Percentiles rank a stretch among this genome's conserved stretches.
Evolutionary conservation across 2,113 vertebrate genomes (phyloP).

Genomic region (Chaetops frenatus): DNA sequence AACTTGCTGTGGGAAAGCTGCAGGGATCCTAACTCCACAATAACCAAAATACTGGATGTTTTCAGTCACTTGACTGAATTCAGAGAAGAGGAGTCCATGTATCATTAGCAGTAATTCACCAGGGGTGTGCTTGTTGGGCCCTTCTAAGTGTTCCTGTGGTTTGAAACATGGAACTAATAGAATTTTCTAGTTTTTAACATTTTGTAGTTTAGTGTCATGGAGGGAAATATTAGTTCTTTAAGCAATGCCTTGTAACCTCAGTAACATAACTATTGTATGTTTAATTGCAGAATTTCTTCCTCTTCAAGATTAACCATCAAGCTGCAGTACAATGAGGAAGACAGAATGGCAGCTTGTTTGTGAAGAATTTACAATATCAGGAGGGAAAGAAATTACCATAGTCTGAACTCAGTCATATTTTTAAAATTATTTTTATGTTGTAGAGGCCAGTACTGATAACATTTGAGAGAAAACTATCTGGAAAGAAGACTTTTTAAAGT

Average conservation of each 20-base stretch:
- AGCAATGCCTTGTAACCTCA: not conserved
- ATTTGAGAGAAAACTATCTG: not conserved
- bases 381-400: not conserved
- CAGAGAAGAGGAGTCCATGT: not conserved
- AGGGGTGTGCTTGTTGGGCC: not conserved
- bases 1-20: not conserved
- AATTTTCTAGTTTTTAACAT: not conserved
- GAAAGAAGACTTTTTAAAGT: not conserved
- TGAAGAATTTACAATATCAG: not conserved
- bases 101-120: not conserved
- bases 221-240: not conserved
- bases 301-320: not conserved
- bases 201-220: not conserved
- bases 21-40: not conserved
- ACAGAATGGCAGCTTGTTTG: not conserved
- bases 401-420: not conserved
- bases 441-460: not conserved
- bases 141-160: not conserved
- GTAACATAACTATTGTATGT: not conserved
- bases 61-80: not conserved
- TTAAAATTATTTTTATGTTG: not conserved
- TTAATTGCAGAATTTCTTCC: not conserved
- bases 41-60: not conserved
- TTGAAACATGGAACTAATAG: not conserved
- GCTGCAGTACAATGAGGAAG: not conserved